Evolutionary conservation across 1,140 invertebrate genomes (phyloP), one percentile per base, ranked within the genome.

Genomic region (Heliconius nattereri): DNA sequence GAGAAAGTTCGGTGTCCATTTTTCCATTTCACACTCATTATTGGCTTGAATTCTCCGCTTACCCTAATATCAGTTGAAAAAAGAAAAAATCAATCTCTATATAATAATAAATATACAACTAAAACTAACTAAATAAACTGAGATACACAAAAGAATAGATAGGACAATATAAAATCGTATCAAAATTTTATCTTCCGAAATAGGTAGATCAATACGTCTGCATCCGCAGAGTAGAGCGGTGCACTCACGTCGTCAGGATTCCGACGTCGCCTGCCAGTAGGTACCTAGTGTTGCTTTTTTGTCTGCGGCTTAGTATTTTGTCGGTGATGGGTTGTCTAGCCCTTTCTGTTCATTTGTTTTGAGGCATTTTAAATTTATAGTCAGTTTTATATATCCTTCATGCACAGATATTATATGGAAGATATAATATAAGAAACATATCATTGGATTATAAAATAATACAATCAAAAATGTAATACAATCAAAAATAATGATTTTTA

Each of bases 191-290:
- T 66, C 57, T 66, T 26, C 11, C 8, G 11, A 23, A 66, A 66
- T 66, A 66, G 60, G 60, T 66, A 66, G 60, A 66, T 66, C 60
- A 66, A 66, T 66, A 66, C 9, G 60, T 66, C 60, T 66, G 60
- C 60, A 66, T 66, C 60, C 60, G 60, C 60, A 66, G 60, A 66
- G 23, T 9, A 5, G 23, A 66, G 60, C 9, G 13, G 23, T 66
- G 60, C 60, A 66, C 60, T 66, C 60, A 66, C 60, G 60, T 66
- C 60, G 60, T 26, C 60, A 29, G 60, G 60, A 66, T 7, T 5
- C 29, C 60, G 23, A 29, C 23, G 60, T 66, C 11, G 60, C n/a
- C 32, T 32, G 32, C 2, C 32, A 32, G 32, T 32, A 32, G 32
- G 60, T 66, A 66, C 23, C 23, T 26, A 29, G 23, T 16, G 60